Evolutionary conservation across 2,888 invertebrate genomes (phyloP), one percentile per base, ranked within the genome.

Genomic region (Caenorhabditis afra): DNA sequence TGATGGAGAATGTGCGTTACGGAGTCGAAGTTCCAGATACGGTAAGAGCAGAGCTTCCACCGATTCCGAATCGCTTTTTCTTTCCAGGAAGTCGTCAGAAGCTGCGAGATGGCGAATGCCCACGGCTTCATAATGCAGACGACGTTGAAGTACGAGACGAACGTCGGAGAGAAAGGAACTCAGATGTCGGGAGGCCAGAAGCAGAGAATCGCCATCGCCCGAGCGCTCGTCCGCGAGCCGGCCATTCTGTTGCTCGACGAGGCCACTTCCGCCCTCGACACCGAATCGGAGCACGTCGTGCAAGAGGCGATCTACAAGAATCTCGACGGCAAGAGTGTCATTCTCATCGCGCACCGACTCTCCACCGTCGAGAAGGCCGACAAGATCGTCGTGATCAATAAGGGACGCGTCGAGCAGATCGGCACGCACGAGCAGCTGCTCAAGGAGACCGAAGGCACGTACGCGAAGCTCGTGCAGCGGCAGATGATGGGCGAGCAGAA

Each of bases 341-440:
- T 92, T 57, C 89, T 92, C 44, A 91, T 92, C 29, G 91, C 92
- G 0, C 92, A 92, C 81, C 86, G 92, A 14, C 87, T 92, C 47
- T 91, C 91, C 14, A 92, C 92, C 3, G 91, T 92, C 35, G 91
- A 91, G 82, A 91, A 91, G 78, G 91, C 91, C 18, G 91, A 92
- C 84, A 87, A 89, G 76, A 90, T 90, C 64, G 83, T 90, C 41
- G 90, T 90, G 39, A 88, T 90, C 66, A 87, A 88, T 80, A 88
- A 90, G 80, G 86, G 86, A 50, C 50, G 81, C 58, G 91, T 92
- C 18, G 90, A 90, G n/a, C 92, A 92, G 83, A 86, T 89, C 68
- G 92, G 92, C 39, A 91, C 90, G 29, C 92, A 92, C 83, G 90
- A 91, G 44, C 90, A 91, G 71, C 87, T 92, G 41, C 91, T 92